Evolutionary conservation across 2,888 invertebrate species (phyloP), one percentile per base, ranked within the genome.

Genomic region (Brachyptera putata): DNA sequence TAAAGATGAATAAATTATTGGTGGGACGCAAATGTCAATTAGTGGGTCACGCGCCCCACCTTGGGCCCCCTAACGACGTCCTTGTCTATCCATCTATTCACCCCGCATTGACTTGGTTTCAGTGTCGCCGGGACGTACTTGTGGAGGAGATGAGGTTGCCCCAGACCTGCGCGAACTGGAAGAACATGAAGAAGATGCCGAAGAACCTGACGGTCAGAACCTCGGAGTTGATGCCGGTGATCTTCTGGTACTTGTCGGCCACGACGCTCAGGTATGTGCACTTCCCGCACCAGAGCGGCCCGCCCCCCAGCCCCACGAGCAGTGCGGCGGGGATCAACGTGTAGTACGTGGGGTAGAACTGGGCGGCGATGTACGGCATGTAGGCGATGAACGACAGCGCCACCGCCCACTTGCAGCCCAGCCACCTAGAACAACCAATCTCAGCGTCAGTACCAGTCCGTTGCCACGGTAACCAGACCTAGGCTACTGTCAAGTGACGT

Each of bases 171-270:
- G 95, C 91, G 80, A 93, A 87, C 74, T 95, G 95, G 74, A 93
- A 95, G 73, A 95, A 90, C 85, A 95, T 91, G 80, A 95, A 97
- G 79, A 97, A 97, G 4, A 95, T 81, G 0, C 96, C 96, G 72
- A 96, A 96, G 77, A 95, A 95, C 68, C 91, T 80, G 9, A 93
- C 91, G 48, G 91, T 85, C 64, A 53, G 53, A 13, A 53, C 53
- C 18, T 53, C 36, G 3, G 53, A 53, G 21, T 11, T n/a, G 18
- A 53, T 18, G 1, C 53, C 53, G 3, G 53, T 53, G 2, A 53
- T 14, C 53, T 53, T 53, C 53, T 34, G 36, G 34, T 53, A 53
- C 74, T 53, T 34, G 16, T 30, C 50, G 58, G 85, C 83, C 57
- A 84, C 87, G 67, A 92, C 87, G 2, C 94, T 93, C 2, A 97